Evolutionary conservation across 2,888 invertebrate genomes (phyloP).

Genomic region (Parasteatoda lunata): DNA sequence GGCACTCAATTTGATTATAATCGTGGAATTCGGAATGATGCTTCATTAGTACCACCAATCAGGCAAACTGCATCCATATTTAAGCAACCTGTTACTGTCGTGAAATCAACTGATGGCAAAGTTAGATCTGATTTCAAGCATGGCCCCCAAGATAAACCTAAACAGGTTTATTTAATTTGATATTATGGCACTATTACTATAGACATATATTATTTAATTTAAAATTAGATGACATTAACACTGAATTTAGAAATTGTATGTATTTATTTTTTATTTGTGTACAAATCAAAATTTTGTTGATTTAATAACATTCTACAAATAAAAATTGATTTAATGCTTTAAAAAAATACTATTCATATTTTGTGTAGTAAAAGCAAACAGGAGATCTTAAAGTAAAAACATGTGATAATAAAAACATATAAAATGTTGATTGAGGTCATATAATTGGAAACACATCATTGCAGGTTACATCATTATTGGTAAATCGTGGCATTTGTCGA

Average conservation of each 20-base stretch:
- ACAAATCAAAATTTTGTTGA: background rate
- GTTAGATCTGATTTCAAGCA: slow-evolving; percentile 92
- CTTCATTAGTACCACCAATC: slow-evolving; percentile 93
- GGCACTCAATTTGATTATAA: slow-evolving; percentile 82
- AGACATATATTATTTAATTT: background rate
- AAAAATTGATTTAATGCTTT: background rate
- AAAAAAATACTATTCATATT: too few relatives aligned
- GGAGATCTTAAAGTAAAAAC: too few relatives aligned
- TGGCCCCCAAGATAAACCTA: slow-evolving; percentile 83
- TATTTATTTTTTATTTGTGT: background rate
- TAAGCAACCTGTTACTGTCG: slow-evolving; percentile 97
- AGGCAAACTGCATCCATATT: slow-evolving; percentile 98
- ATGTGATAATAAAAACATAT: too few relatives aligned
- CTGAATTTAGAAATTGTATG: background rate
- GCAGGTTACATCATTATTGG: too few relatives aligned
- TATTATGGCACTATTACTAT: background rate
- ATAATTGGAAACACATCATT: too few relatives aligned
- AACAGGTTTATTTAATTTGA: slow-evolving; percentile 58
- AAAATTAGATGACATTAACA: background rate
- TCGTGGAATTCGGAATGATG: slow-evolving; percentile 87
- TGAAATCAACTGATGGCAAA: slow-evolving; percentile 87
- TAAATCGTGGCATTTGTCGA: too few relatives aligned
- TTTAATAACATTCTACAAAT: background rate
- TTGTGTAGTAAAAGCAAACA: too few relatives aligned
- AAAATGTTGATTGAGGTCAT: too few relatives aligned